These are phyloP conservation scores for Hyposmocoma kahamanoa DNA, from an alignment of 1,140 invertebrate species.

Conservation along the genomic window DNA sequence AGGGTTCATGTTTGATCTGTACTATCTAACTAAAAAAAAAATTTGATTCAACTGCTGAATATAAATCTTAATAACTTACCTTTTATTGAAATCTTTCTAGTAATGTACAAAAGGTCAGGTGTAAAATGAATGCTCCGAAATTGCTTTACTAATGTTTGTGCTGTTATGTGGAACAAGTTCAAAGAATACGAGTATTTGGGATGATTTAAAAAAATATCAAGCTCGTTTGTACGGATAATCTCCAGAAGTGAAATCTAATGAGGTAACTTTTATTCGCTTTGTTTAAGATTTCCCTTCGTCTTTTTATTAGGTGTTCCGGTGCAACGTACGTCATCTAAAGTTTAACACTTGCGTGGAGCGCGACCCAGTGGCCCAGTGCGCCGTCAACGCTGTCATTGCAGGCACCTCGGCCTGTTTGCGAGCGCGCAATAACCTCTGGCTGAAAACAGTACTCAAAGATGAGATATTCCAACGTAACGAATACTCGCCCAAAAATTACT, in stretches of 20 bases:
- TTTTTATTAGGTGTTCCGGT: conserved; percentile 51
- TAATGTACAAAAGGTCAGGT: no score
- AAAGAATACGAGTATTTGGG: no score
- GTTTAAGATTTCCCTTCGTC: neutral
- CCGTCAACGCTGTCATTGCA: neutral
- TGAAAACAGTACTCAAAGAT: neutral
- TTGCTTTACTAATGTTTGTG: no score
- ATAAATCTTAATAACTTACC: neutral
- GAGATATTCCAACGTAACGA: neutral
- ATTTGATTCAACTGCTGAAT: neutral
- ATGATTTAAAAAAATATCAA: no score
- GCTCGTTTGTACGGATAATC: no score
- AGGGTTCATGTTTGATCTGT: neutral
- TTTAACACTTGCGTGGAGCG: conserved; percentile 35
- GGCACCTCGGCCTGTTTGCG: neutral
- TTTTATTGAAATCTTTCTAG: no score
- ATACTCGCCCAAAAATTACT: neutral
- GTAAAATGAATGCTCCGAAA: no score
- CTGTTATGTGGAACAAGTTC: no score
- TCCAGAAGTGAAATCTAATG: conserved; percentile 1
- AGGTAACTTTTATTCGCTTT: neutral
- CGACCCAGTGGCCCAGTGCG: conserved; percentile 35
- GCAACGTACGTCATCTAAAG: conserved; percentile 43
- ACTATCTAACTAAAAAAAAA: neutral
- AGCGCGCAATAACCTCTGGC: neutral